Evolutionary conservation across 2,797 vertebrate genomes (phyloP).

Genomic region (Hafferia zeledoni): DNA sequence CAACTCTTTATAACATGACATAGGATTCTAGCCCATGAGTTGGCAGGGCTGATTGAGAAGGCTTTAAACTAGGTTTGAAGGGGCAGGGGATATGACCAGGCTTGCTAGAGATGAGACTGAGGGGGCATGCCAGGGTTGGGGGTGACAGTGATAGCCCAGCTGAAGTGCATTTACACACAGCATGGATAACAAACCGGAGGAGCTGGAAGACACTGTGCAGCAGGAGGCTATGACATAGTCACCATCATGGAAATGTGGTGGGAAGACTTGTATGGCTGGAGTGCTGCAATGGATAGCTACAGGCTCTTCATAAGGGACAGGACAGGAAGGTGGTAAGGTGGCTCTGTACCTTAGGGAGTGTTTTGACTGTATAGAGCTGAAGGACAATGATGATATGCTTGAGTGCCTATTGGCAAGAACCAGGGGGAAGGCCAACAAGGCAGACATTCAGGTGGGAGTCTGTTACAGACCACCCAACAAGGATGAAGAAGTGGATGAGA

Average conservation of each 20-base stretch:
- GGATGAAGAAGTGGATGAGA: background rate
- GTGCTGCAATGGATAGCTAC: background rate
- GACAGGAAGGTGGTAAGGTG: accelerated
- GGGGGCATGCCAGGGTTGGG: background rate
- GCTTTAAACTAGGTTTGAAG: background rate
- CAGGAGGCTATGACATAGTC: background rate
- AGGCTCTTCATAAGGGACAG: background rate
- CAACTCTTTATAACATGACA: background rate
- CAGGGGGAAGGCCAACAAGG: background rate
- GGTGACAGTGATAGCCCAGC: background rate
- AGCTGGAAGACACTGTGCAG: background rate
- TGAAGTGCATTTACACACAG: background rate
- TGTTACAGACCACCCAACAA: background rate
- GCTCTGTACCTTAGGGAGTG: accelerated
- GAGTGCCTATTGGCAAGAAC: background rate
- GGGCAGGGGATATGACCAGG: background rate
- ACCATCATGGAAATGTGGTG: background rate
- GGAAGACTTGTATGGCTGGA: accelerated
- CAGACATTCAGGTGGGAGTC: background rate
- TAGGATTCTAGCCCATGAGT: background rate
- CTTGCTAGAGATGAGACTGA: background rate
- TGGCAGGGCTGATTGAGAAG: background rate
- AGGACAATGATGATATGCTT: background rate
- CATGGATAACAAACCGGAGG: background rate
- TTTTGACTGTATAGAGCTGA: background rate